Evolutionary conservation across 2,888 invertebrate genomes (phyloP).

Genomic region (Bombylius major): DNA sequence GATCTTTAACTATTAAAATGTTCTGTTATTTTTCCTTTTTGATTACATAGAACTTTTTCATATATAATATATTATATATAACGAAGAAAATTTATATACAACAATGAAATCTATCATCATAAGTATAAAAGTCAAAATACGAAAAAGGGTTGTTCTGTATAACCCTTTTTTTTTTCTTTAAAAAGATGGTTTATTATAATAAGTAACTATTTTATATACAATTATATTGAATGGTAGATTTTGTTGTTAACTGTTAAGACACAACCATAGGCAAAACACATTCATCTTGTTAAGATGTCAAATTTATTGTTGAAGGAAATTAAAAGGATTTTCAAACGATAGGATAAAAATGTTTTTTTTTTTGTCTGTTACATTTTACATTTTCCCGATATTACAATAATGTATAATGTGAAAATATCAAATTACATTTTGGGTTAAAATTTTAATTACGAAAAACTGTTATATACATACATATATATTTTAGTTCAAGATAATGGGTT

Average conservation of each 20-base stretch:
- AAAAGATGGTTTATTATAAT: not conserved
- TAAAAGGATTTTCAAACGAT: not conserved
- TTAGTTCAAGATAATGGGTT: not conserved
- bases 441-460: not conserved
- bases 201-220: not conserved
- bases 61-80: not conserved
- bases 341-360: not conserved
- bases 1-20: not conserved
- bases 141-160: not conserved
- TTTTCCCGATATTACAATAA: too few relatives aligned
- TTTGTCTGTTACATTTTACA: too few relatives aligned
- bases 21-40: too few relatives aligned
- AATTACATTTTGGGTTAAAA: not conserved
- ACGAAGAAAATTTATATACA: not conserved
- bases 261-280: conserved; percentile 1
- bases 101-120: not conserved
- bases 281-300: not conserved
- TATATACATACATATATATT: not conserved
- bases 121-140: not conserved
- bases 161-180: not conserved
- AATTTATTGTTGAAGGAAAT: not conserved
- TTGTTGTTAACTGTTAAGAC: not conserved
- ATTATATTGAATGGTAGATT: not conserved
- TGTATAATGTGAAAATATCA: not conserved
- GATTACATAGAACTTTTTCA: too few relatives aligned